These are phyloP conservation scores for Callionymus lyra DNA, from an alignment of 2,113 vertebrate genomes.

Conservation along the genomic window DNA sequence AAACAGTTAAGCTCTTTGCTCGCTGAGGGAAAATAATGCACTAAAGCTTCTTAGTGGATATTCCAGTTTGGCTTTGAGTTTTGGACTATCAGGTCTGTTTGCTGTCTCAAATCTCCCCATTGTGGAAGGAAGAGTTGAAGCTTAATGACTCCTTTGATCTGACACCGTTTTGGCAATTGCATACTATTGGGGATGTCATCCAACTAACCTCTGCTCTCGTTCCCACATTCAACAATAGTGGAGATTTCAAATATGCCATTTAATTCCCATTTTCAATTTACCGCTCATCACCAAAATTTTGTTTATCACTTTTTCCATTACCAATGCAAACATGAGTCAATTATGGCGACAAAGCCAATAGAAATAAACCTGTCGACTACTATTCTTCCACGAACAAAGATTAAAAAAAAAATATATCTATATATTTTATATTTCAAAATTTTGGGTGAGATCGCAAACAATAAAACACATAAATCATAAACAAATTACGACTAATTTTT, in stretches of 20 bases:
- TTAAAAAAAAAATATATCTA: too few species aligned
- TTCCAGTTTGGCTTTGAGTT: conserved; percentile 60
- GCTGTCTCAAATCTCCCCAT: conserved; percentile 60
- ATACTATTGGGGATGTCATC: conserved; percentile 66
- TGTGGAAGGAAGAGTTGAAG: conserved; percentile 35
- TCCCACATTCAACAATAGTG: conserved; percentile 48
- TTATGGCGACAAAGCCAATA: neutral
- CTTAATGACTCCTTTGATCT: conserved; percentile 57
- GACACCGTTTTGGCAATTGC: conserved; percentile 30
- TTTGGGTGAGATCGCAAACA: too few species aligned
- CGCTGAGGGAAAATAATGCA: conserved; percentile 40
- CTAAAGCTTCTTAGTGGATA: conserved; percentile 54
- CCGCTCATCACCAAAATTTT: conserved; percentile 12
- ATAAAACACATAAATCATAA: too few species aligned
- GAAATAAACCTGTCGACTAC: neutral
- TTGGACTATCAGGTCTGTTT: conserved; percentile 48
- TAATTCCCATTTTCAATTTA: conserved; percentile 28
- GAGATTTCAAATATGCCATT: too few species aligned
- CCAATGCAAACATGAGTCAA: conserved; percentile 7
- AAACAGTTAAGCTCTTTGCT: conserved; percentile 43
- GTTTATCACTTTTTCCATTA: conserved; percentile 1
- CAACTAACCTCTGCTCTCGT: conserved; percentile 72
- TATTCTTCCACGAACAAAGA: too few species aligned
- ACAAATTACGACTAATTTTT: too few species aligned
- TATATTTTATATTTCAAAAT: too few species aligned